These are phyloP conservation scores for Anomalospiza imberbis DNA, from an alignment of 2,797 vertebrate genomes.

Conservation along the genomic window DNA sequence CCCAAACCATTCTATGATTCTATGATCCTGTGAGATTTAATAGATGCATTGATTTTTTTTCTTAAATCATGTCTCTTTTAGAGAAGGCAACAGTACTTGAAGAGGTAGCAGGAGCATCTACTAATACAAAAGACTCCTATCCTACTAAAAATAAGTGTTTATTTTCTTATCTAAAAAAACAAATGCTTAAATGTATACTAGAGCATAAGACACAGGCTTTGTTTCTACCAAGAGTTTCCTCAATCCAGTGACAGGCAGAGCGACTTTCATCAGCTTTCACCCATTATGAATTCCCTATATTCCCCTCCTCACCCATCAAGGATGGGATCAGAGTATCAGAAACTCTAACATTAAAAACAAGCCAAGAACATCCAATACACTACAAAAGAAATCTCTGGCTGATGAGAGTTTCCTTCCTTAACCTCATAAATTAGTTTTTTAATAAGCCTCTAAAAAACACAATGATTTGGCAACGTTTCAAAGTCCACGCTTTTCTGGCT, in stretches of 20 bases:
- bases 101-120: background rate
- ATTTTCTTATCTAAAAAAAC: background rate
- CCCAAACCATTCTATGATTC: background rate
- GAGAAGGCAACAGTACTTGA: background rate
- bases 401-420: background rate
- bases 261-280: background rate
- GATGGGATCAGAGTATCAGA: background rate
- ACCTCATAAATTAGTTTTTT: background rate
- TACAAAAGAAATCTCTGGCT: background rate
- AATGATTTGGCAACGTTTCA: background rate
- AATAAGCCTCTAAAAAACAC: background rate
- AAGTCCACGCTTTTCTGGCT: background rate
- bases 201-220: background rate
- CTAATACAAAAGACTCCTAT: background rate
- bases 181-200: background rate
- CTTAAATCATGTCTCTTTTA: background rate
- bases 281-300: background rate
- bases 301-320: background rate
- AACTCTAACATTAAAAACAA: background rate
- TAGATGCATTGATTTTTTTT: background rate
- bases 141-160: background rate
- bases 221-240: background rate
- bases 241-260: background rate
- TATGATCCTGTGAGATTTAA: background rate
- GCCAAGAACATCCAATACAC: background rate